A percentile compares a stretch with the other conserved stretches of the same genome.
phyloP scores from a whole-genome alignment of 2,888 invertebrate genomes.

The Molanna angustata region DNA sequence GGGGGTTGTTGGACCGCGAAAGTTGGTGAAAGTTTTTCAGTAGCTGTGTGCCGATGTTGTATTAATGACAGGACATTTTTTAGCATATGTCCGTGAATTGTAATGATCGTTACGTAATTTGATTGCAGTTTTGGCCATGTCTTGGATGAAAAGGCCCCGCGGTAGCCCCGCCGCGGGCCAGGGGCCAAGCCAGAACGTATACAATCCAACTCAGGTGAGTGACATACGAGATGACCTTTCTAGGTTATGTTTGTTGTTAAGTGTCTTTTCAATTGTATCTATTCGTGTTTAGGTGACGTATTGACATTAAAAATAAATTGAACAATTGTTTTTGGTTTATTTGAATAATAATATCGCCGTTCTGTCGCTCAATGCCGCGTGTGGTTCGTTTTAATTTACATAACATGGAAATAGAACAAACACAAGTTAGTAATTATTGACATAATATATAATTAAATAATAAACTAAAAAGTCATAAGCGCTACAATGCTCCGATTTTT shows the following conservation, averaged over 20 bases:
- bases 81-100: constrained; percentile 38
- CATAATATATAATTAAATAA: constrained; percentile 2
- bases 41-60: constrained; percentile 11
- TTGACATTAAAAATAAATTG: not conserved
- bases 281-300: no score
- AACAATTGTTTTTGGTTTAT: not conserved
- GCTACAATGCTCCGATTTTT: no score
- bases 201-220: constrained; percentile 46
- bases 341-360: not conserved
- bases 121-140: constrained; percentile 45
- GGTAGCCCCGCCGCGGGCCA: constrained; percentile 40
- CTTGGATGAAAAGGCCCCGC: constrained; percentile 50
- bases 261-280: no score
- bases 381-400: no score
- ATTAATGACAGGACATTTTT: constrained; percentile 26
- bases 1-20: constrained; percentile 38
- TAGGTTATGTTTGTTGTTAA: constrained; percentile 27
- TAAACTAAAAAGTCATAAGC: no score
- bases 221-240: constrained; percentile 36
- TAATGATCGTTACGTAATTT: constrained; percentile 47
- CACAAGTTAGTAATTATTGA: not conserved
- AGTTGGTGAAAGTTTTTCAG: constrained; percentile 46
- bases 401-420: no score
- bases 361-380: not conserved
- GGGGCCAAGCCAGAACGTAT: constrained; percentile 36